A percentile compares a stretch with the other conserved stretches of the same genome.
Conservation (phyloP, 2,888 invertebrate genomes). For the Thecocarcelia acutangulata region DNA sequence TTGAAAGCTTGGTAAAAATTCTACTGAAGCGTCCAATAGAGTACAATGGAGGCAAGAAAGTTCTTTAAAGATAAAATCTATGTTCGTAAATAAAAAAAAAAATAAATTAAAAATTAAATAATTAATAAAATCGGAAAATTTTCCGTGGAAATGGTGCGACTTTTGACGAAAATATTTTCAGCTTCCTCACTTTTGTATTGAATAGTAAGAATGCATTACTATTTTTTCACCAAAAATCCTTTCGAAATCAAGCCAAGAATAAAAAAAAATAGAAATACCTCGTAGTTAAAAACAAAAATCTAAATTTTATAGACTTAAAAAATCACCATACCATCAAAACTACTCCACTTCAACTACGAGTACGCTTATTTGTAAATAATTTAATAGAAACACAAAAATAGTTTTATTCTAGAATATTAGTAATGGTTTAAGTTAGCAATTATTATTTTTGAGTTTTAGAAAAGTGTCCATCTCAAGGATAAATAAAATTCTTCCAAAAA, state of each 20-base stretch:
- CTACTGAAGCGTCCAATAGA: no score
- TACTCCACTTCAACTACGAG: not conserved
- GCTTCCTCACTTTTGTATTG: no score
- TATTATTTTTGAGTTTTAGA: not conserved
- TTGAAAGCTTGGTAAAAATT: no score
- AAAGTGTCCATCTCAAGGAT: not conserved
- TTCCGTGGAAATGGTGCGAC: no score
- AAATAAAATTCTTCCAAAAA: conserved; percentile 4
- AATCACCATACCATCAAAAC: not conserved
- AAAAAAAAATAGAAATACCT: not conserved
- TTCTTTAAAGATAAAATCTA: no score
- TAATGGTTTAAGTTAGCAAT: not conserved
- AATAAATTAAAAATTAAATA: no score
- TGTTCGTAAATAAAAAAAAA: no score
- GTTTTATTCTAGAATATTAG: not conserved
- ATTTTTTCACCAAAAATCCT: not conserved
- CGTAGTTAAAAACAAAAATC: not conserved
- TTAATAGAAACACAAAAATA: not conserved
- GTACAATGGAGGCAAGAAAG: no score
- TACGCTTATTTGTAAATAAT: conserved; percentile 2
- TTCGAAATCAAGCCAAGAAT: not conserved
- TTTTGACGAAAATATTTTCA: no score
- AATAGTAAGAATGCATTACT: not conserved
- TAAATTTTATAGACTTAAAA: not conserved
- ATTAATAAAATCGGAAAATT: no score